These are phyloP conservation scores for Phyto melanocephala DNA, from an alignment of 2,888 invertebrate genomes.

Conservation along the genomic window DNA sequence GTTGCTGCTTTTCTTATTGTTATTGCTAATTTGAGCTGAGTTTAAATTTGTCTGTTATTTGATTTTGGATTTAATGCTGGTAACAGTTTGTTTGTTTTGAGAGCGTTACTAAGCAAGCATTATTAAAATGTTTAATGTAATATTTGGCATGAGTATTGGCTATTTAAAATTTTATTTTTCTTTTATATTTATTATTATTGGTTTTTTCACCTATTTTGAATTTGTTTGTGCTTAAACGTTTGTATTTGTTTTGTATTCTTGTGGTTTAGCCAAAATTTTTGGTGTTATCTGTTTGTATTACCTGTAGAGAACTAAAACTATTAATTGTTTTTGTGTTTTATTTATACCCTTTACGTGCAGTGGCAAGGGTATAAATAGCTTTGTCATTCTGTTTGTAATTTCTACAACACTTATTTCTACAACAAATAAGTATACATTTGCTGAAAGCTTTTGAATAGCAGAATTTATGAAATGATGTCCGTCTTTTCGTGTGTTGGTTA, in stretches of 20 bases:
- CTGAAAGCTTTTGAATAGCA: too few relatives aligned
- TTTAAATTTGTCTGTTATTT: constrained; percentile 27
- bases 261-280: constrained; percentile 18
- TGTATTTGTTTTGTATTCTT: constrained; percentile 31
- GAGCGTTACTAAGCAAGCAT: constrained; percentile 19
- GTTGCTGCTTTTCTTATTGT: constrained; percentile 37
- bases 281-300: constrained; percentile 4
- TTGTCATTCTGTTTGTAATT: too few relatives aligned
- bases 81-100: constrained; percentile 5
- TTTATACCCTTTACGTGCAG: too few relatives aligned
- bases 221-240: constrained; percentile 23
- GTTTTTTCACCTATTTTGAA: constrained; percentile 46
- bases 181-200: not conserved
- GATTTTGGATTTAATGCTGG: constrained; percentile 20
- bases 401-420: too few relatives aligned
- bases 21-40: constrained; percentile 25
- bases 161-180: not conserved
- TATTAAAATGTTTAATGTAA: not conserved
- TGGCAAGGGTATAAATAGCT: too few relatives aligned
- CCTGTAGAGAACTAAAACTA: not conserved
- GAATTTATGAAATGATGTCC: too few relatives aligned
- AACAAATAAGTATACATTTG: too few relatives aligned
- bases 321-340: not conserved
- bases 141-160: constrained; percentile 12
- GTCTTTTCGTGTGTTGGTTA: too few relatives aligned